phyloP scores from a whole-genome alignment of 2,888 invertebrate genomes.

The Epinotia bilunana region DNA sequence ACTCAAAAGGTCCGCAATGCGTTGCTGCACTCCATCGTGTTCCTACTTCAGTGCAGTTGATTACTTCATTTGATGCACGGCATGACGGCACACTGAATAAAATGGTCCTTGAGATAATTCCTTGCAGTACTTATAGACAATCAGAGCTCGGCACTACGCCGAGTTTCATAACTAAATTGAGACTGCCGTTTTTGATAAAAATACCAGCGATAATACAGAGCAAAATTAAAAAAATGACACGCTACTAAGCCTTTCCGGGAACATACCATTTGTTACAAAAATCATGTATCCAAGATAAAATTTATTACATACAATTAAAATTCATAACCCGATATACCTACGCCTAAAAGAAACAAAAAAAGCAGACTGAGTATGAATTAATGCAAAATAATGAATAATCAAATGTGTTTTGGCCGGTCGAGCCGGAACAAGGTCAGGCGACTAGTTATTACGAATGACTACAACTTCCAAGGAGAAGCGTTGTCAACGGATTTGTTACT shows the following conservation, averaged over 20 bases:
- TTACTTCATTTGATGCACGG: constrained; percentile 46
- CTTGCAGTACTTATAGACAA: constrained; percentile 34
- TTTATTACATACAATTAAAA: constrained; percentile 45
- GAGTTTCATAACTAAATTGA: constrained; percentile 15
- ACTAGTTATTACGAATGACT: constrained; percentile 51
- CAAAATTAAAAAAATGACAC: background rate
- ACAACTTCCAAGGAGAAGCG: constrained; percentile 35
- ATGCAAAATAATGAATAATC: constrained; percentile 68
- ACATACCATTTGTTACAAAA: constrained; percentile 24
- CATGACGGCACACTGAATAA: constrained; percentile 44
- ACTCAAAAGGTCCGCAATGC: constrained; percentile 39
- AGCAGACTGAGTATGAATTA: constrained; percentile 58
- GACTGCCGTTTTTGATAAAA: background rate
- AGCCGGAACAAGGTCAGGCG: constrained; percentile 58
- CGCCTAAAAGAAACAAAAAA: constrained; percentile 49
- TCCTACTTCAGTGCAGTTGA: constrained; percentile 42
- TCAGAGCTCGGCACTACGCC: constrained; percentile 33
- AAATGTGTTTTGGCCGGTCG: constrained; percentile 61
- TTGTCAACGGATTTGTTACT: constrained; percentile 35
- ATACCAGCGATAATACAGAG: background rate
- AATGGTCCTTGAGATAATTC: constrained; percentile 46
- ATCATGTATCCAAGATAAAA: constrained; percentile 28
- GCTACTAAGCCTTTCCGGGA: constrained; percentile 19
- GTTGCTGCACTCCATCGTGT: constrained; percentile 26
- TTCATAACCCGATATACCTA: constrained; percentile 47